Evolutionary conservation across 2,797 vertebrate genomes (phyloP).

Genomic region (Heterohyrax brucei): DNA sequence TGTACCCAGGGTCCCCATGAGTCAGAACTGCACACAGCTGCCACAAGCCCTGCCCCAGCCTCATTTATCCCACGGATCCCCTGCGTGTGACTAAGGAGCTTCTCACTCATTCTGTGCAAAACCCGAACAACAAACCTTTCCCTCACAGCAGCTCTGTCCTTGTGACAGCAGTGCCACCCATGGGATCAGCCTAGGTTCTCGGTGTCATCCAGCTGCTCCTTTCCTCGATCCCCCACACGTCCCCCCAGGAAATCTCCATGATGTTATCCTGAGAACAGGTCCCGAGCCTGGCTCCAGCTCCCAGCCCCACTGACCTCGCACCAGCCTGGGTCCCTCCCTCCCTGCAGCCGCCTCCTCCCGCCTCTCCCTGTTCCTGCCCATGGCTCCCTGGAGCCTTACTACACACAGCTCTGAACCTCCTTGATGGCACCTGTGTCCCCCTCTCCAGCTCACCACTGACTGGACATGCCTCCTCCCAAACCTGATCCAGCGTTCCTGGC

Average conservation of each 20-base stretch:
- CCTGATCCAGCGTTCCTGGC: accelerated
- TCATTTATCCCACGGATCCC: neutral
- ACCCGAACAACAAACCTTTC: too few species aligned
- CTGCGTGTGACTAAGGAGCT: accelerated
- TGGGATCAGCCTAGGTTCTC: too few species aligned
- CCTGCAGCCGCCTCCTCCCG: neutral
- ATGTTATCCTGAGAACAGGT: accelerated
- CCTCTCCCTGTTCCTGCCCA: neutral
- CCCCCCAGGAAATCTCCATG: too few species aligned
- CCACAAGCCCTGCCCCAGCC: neutral
- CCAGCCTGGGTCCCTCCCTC: accelerated
- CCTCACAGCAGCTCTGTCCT: too few species aligned
- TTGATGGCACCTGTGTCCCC: neutral
- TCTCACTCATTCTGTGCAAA: accelerated
- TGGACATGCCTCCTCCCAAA: accelerated
- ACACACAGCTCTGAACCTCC: too few species aligned
- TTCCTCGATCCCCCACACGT: neutral
- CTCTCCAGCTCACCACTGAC: neutral
- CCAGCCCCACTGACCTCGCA: accelerated
- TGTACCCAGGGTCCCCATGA: too few species aligned
- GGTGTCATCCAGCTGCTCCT: accelerated
- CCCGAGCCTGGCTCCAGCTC: accelerated
- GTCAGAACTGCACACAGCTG: too few species aligned
- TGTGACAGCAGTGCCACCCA: too few species aligned
- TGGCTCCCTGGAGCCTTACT: too few species aligned